phyloP scores from a whole-genome alignment of 1,140 invertebrate species.

The Drosophila sturtevanti region DNA sequence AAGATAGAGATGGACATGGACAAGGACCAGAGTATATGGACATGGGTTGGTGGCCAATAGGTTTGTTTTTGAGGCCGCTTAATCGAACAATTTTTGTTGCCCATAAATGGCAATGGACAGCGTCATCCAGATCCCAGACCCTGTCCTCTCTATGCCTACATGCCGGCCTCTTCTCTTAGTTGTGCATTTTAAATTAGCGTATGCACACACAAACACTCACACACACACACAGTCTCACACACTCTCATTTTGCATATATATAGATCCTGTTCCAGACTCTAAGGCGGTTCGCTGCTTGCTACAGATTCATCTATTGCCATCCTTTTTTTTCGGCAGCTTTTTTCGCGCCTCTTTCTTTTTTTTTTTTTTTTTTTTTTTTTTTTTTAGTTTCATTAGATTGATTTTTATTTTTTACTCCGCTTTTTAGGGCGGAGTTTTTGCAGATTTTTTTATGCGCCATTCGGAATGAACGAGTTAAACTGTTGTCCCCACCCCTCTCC shows the following conservation, averaged over 20 bases:
- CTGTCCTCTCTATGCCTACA: background rate
- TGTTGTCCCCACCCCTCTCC: conserved; percentile 27
- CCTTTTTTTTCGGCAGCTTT: conserved; percentile 46
- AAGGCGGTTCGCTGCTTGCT: background rate
- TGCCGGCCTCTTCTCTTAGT: conserved; percentile 46
- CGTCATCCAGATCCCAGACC: background rate
- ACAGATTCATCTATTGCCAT: conserved; percentile 37
- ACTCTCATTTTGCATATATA: too few species aligned
- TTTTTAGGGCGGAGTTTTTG: conserved; percentile 82
- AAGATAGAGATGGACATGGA: background rate
- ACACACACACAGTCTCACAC: conserved; percentile 2
- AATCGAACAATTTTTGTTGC: conserved; percentile 76
- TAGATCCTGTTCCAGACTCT: background rate
- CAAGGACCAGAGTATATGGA: background rate
- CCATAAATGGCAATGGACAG: conserved; percentile 72
- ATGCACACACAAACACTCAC: conserved; percentile 36
- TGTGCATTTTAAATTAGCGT: conserved; percentile 81
- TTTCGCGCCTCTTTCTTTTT: too few species aligned
- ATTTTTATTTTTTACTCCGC: conserved; percentile 70
- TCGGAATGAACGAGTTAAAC: conserved; percentile 56
- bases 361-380: conserved; percentile 49
- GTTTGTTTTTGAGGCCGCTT: conserved; percentile 51
- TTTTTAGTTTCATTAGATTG: conserved; percentile 80
- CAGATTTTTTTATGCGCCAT: conserved; percentile 69
- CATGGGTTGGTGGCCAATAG: background rate